Evolutionary conservation across 2,888 invertebrate genomes (phyloP).

Genomic region (Criorhina ranunculi): DNA sequence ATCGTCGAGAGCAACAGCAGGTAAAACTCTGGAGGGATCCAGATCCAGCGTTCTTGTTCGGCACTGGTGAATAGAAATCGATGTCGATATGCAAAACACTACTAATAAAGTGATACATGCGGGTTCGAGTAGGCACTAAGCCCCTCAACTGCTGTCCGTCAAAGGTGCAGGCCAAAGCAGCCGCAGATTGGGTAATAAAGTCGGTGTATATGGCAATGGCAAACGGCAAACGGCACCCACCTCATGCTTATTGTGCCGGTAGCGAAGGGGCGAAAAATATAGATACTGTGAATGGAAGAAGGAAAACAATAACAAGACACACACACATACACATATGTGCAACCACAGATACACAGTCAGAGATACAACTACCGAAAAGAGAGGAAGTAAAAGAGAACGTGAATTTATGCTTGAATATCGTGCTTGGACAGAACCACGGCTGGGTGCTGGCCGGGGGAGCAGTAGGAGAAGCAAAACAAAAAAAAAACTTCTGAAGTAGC

Average conservation of each 20-base stretch:
- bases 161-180: conserved; percentile 44
- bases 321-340: conserved; percentile 3
- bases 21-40: background rate
- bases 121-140: conserved; percentile 20
- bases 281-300: conserved; percentile 53
- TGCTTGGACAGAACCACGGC: conserved; percentile 5
- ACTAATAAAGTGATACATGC: conserved; percentile 72
- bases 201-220: conserved; percentile 51
- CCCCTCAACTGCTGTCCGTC: conserved; percentile 47
- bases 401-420: conserved; percentile 51
- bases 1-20: too few relatives aligned
- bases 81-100: conserved; percentile 70
- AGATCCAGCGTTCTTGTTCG: too few relatives aligned
- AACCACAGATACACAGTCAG: too few relatives aligned
- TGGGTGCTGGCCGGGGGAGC: background rate
- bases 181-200: conserved; percentile 46
- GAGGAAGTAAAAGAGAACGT: conserved; percentile 60
- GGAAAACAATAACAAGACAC: conserved; percentile 47
- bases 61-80: conserved; percentile 45
- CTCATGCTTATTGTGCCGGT: conserved; percentile 4
- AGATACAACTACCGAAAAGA: conserved; percentile 23
- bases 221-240: conserved; percentile 44
- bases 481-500: conserved; percentile 33
- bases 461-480: background rate
- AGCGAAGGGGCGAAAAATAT: conserved; percentile 25